Conservation (phyloP, 2,888 invertebrate genomes). For the Pseudeuparius sepicola region DNA sequence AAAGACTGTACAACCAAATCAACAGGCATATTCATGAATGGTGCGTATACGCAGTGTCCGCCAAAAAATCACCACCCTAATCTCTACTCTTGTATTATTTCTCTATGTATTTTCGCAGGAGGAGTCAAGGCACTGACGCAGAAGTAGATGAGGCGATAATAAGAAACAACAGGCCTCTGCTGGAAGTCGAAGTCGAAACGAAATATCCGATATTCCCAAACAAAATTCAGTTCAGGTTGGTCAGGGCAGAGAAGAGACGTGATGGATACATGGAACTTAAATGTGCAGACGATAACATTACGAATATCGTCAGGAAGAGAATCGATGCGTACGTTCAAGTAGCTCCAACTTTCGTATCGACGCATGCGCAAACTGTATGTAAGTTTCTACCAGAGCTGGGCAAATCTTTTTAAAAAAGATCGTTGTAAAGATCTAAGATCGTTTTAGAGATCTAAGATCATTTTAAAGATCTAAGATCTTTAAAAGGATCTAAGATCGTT, state of each 20-base stretch:
- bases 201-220: conserved; percentile 45
- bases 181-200: conserved; percentile 58
- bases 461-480: too few relatives aligned
- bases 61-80: too few relatives aligned
- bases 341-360: conserved; percentile 38
- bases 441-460: too few relatives aligned
- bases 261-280: conserved; percentile 64
- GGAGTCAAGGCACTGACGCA: conserved; percentile 50
- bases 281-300: conserved; percentile 42
- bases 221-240: conserved; percentile 41
- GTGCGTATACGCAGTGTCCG: too few relatives aligned
- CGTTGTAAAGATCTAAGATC: too few relatives aligned
- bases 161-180: conserved; percentile 46
- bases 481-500: too few relatives aligned
- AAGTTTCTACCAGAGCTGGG: too few relatives aligned
- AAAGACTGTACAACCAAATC: conserved; percentile 26
- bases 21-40: conserved; percentile 24
- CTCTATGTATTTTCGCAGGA: conserved; percentile 15
- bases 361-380: conserved; percentile 56
- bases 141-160: conserved; percentile 47
- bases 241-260: conserved; percentile 47
- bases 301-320: conserved; percentile 34
- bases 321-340: conserved; percentile 51
- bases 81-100: too few relatives aligned
- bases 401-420: too few relatives aligned